Evolutionary conservation across 2,113 vertebrate species (phyloP).

Genomic region (Recurvirostra avosetta): DNA sequence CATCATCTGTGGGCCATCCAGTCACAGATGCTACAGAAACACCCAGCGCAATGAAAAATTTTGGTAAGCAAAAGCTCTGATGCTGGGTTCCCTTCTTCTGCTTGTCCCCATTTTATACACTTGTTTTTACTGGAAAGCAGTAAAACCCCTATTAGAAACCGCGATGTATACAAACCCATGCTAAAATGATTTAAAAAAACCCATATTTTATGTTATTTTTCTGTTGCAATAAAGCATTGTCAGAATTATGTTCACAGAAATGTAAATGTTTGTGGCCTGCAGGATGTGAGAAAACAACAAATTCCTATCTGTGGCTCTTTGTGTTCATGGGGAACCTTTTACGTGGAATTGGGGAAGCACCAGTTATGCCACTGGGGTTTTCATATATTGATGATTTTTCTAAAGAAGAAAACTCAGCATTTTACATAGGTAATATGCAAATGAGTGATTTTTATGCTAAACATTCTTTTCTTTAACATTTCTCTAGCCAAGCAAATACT

Average conservation of each 20-base stretch:
- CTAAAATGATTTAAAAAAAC: neutral
- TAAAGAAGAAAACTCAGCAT: constrained; percentile 84
- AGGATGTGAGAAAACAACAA: constrained; percentile 78
- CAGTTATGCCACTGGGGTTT: constrained; percentile 85
- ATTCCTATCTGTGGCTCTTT: constrained; percentile 85
- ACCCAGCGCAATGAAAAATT: neutral
- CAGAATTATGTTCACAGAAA: neutral
- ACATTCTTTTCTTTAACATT: neutral
- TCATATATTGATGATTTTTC: constrained; percentile 94
- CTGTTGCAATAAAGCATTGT: neutral
- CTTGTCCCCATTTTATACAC: neutral
- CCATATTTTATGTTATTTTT: neutral
- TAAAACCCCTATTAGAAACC: neutral
- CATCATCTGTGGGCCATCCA: neutral
- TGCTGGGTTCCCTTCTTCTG: neutral
- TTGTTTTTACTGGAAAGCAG: neutral
- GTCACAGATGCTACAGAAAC: neutral
- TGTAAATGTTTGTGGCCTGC: neutral
- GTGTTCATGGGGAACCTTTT: constrained; percentile 89
- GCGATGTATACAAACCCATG: neutral
- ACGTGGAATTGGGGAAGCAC: constrained; percentile 90
- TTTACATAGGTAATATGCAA: constrained; percentile 83
- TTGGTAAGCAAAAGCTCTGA: constrained; percentile 38
- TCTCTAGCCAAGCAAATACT: neutral
- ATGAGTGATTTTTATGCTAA: neutral